A percentile compares a stretch with the other conserved stretches of the same genome.
Conservation (phyloP, 2,797 vertebrate species). For the Odontamblyopus rebecca region DNA sequence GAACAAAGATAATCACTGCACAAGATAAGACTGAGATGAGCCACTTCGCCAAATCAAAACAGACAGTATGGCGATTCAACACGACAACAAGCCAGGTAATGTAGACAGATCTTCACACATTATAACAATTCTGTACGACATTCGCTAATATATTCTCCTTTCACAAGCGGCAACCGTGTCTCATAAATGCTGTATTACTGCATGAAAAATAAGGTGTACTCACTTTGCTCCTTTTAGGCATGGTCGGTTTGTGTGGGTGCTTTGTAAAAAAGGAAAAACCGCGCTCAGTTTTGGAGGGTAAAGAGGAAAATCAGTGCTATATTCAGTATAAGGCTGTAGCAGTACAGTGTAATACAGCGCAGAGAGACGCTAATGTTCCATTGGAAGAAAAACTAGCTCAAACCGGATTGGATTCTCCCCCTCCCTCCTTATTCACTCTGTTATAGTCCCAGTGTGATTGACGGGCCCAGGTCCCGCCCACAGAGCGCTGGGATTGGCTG, state of each 20-base stretch:
- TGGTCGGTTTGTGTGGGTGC: conserved; percentile 71
- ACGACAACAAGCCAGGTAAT: conserved; percentile 14
- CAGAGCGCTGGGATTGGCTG: conserved; percentile 70
- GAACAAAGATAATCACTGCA: conserved; percentile 55
- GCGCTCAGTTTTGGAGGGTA: conserved; percentile 35
- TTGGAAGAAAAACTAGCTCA: conserved; percentile 87
- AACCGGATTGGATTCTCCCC: conserved; percentile 88
- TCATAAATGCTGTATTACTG: conserved; percentile 47
- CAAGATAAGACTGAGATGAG: conserved; percentile 23
- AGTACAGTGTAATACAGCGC: conserved; percentile 73
- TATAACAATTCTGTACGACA: conserved; percentile 31
- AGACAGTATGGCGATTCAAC: conserved; percentile 36
- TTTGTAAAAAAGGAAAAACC: conserved; percentile 38
- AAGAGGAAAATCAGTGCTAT: conserved; percentile 65
- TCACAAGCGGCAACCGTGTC: conserved; percentile 29
- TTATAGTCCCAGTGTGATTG: conserved; percentile 68
- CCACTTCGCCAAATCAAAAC: conserved; percentile 62
- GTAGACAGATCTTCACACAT: background rate
- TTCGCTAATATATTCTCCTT: conserved; percentile 24
- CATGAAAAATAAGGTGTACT: conserved; percentile 69
- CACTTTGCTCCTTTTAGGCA: conserved; percentile 83
- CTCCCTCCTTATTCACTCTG: conserved; percentile 78
- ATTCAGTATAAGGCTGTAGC: conserved; percentile 71
- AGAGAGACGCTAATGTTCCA: conserved; percentile 82
- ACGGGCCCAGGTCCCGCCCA: conserved; percentile 58